phyloP scores from a whole-genome alignment of 1,140 invertebrate species.

The Acromyrmex heyeri region DNA sequence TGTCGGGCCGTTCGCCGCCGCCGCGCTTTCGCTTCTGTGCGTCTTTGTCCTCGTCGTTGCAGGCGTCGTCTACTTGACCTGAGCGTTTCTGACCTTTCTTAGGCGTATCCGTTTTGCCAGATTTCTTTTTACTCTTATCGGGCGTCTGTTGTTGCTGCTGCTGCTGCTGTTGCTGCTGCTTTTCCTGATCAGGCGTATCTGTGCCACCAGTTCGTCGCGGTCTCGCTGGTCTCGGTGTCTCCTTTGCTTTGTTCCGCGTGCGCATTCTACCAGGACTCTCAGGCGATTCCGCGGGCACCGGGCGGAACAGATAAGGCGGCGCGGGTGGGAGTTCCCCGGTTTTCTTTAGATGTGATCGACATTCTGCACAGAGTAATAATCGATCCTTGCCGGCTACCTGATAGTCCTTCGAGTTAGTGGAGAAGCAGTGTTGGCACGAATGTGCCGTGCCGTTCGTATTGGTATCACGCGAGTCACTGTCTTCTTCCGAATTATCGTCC shows the following conservation, averaged over 20 bases:
- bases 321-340: conserved; percentile 92
- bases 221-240: conserved; percentile 90
- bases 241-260: conserved; percentile 94
- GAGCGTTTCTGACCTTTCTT: conserved; percentile 92
- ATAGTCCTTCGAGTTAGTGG: conserved; percentile 88
- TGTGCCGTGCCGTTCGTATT: conserved; percentile 86
- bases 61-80: conserved; percentile 87
- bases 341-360: conserved; percentile 93
- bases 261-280: conserved; percentile 95
- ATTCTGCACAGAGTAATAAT: conserved; percentile 93
- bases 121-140: conserved; percentile 89
- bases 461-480: conserved; percentile 94
- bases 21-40: conserved; percentile 91
- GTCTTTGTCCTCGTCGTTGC: conserved; percentile 88
- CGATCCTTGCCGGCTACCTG: conserved; percentile 91
- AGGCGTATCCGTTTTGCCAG: conserved; percentile 89
- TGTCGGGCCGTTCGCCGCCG: conserved; percentile 88
- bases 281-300: conserved; percentile 91
- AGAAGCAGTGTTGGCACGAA: conserved; percentile 88
- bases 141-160: conserved; percentile 78
- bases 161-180: conserved; percentile 80
- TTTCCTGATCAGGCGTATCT: conserved; percentile 91
- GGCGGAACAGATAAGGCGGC: conserved; percentile 91
- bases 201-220: conserved; percentile 89
- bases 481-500: conserved; percentile 97